Conservation (phyloP, 2,888 invertebrate genomes). For the Drosophila cracens region DNA sequence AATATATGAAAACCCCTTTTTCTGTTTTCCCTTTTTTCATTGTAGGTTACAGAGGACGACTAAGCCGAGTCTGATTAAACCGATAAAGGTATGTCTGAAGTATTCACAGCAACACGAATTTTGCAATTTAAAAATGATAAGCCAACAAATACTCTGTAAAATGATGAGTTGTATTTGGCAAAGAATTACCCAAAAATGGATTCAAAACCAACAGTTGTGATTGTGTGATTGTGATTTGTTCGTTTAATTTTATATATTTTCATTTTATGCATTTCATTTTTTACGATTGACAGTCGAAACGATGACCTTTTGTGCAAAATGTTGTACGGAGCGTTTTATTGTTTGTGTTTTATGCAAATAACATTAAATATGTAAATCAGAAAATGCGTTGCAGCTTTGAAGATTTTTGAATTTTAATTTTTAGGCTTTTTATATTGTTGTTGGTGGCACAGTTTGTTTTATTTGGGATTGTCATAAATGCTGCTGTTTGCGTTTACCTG, state of each 20-base stretch:
- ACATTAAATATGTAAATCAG: constrained; percentile 74
- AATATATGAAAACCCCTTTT: constrained; percentile 64
- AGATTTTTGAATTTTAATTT: constrained; percentile 61
- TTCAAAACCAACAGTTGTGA: background rate
- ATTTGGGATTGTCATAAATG: constrained; percentile 28
- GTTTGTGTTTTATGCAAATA: constrained; percentile 64
- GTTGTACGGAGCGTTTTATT: constrained; percentile 9
- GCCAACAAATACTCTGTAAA: constrained; percentile 13
- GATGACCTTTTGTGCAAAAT: background rate
- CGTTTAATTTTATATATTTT: background rate
- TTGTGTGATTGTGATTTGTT: background rate
- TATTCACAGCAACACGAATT: background rate
- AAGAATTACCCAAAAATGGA: background rate
- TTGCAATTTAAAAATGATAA: background rate
- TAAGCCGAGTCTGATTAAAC: constrained; percentile 63
- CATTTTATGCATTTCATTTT: background rate
- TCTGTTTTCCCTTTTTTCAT: constrained; percentile 39
- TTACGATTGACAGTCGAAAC: background rate
- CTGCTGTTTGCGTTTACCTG: constrained; percentile 34
- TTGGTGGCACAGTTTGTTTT: constrained; percentile 12
- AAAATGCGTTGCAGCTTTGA: constrained; percentile 48
- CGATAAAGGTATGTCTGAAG: constrained; percentile 67
- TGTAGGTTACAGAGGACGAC: constrained; percentile 22
- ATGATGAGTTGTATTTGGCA: too few species aligned
- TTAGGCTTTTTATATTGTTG: constrained; percentile 23